Percentiles rank a stretch among this genome's conserved stretches.
These are phyloP conservation scores for Barnardius zonarius DNA, from an alignment of 2,113 vertebrate genomes.

Conservation along the genomic window DNA sequence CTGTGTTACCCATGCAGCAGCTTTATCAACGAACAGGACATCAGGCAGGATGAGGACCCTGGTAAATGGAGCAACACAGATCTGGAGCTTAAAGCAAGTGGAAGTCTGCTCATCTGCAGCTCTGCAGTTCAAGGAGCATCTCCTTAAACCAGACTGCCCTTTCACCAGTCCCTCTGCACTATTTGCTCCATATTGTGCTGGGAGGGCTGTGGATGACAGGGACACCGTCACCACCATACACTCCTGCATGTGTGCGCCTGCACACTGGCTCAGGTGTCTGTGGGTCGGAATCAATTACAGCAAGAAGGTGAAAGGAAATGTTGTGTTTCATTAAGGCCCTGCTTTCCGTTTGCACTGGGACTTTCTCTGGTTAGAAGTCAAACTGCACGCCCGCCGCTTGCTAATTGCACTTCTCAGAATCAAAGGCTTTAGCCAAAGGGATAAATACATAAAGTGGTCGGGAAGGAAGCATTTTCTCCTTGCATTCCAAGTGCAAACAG, in stretches of 20 bases:
- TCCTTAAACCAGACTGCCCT: not conserved
- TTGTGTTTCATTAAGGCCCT: not conserved
- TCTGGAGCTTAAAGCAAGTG: not conserved
- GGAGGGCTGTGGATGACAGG: not conserved
- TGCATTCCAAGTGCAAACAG: slow-evolving; percentile 18
- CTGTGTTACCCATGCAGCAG: not conserved
- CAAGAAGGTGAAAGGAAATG: not conserved
- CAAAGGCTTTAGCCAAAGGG: slow-evolving; percentile 66
- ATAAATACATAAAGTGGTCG: slow-evolving; percentile 36
- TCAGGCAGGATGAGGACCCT: not conserved
- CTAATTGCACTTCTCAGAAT: slow-evolving; percentile 56
- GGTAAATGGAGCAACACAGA: not conserved
- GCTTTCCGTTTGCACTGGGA: not conserved
- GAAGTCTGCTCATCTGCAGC: not conserved
- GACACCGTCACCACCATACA: not conserved
- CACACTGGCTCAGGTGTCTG: not conserved
- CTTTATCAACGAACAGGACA: not conserved
- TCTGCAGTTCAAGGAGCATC: not conserved
- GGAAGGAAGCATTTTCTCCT: slow-evolving; percentile 54
- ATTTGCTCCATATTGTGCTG: not conserved
- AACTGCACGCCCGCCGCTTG: not conserved
- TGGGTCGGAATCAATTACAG: not conserved
- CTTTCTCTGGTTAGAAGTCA: not conserved
- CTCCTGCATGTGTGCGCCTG: not conserved
- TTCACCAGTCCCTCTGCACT: not conserved